Conservation (phyloP, 2,888 invertebrate species). For the Drosophila mimetica region DNA sequence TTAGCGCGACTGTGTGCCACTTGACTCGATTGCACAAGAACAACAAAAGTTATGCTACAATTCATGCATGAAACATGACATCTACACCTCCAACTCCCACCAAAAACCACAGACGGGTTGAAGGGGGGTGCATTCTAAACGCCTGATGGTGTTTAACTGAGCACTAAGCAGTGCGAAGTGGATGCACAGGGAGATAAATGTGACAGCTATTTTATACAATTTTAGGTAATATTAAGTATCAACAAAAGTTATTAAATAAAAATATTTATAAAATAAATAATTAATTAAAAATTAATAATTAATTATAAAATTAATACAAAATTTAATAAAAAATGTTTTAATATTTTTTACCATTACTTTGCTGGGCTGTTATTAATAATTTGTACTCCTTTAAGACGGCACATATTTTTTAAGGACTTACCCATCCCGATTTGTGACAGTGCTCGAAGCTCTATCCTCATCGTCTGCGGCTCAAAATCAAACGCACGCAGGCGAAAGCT, state of each 20-base stretch:
- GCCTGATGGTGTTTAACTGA: conserved; percentile 5
- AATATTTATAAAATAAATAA: background rate
- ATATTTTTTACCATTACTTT: too few species aligned
- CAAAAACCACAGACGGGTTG: conserved; percentile 12
- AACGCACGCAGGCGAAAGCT: conserved; percentile 70
- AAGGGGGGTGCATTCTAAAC: background rate
- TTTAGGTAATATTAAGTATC: too few species aligned
- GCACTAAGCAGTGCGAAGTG: conserved; percentile 2
- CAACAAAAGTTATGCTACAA: conserved; percentile 75
- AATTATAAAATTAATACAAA: too few species aligned
- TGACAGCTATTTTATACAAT: too few species aligned
- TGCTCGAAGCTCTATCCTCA: conserved; percentile 43
- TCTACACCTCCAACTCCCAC: background rate
- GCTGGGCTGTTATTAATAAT: background rate
- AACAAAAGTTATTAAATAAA: too few species aligned
- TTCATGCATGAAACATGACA: conserved; percentile 77
- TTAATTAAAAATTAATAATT: background rate
- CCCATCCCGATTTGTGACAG: background rate
- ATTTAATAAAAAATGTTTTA: too few species aligned
- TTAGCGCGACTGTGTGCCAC: conserved; percentile 60
- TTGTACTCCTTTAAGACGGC: background rate
- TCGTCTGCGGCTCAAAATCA: conserved; percentile 60
- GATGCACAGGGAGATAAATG: background rate
- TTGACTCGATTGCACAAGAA: conserved; percentile 72
- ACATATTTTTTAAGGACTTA: background rate